Base-by-base conservation (phyloP, 92 coral and sea anemone species). In the Heteractis magnifica region DNA sequence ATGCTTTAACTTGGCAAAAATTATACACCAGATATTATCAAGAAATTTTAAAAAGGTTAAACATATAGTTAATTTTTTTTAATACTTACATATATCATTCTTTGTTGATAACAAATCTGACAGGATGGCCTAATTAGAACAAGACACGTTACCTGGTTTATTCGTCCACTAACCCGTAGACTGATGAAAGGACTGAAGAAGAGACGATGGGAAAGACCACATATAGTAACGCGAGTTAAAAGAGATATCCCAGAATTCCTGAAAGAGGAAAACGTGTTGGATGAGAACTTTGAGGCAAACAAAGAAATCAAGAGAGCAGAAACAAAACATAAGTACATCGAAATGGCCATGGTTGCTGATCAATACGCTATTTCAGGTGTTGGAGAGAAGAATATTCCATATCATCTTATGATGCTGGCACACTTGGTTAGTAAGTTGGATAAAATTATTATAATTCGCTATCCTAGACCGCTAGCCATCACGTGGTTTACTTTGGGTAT, bases 281-380 rank as follows among this genome's bases (percentile, higher is more conserved):
- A 68, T 3, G 49, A 41, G 49, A 68, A 11, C 49, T 14, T 20
- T 10, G 73, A 68, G 73, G 15, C 23, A 6, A 64, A 8, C 21
- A 64, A 64, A 18, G 49, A 20, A 20, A 13, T 13, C 49, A 84
- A 26, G 76, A 20, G 81, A 23, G 19, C 16, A 85, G 83, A 68
- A 23, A 41, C 34, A 52, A 72, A 72, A 11, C 85, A 82, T 65
- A 91, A 91, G 58, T 83, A 91, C 81, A 15, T 91, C 50, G 94
- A 91, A 65, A 64, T 82, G 83, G 77, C 88, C 48, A 10, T 91
- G 10, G 90, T 85, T 21, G 94, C 87, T 23, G 94, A 91, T 72
- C 77, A 85, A 15, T 89, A 77, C 77, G 93, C 88, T 48, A 93
- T 93, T 10, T 48, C 84, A 4, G 53, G 70, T 50, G 72, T 86